Evolutionary conservation across 2,888 invertebrate species (phyloP), one percentile per base, ranked within the genome.

Genomic region (Sinopyrophorus schimmeli): DNA sequence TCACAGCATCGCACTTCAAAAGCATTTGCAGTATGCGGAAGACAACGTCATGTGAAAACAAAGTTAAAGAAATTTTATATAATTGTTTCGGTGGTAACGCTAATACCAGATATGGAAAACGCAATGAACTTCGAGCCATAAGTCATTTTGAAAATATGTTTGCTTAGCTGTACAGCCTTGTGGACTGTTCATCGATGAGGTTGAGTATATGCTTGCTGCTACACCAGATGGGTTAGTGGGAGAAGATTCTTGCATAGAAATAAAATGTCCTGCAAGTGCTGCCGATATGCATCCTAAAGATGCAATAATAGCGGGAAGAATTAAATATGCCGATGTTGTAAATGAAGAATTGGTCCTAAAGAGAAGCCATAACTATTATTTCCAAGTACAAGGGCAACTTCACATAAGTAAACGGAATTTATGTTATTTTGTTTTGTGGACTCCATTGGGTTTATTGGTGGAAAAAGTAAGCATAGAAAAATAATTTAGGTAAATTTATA

Each of bases 181-280:
- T 30, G 50, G 50, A n/a, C 15, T 54, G n/a, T 50, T 50, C 31
- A 41, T 54, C 15, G 46, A 54, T 41, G 6, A 16, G 3, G 31
- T 11, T 3, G 5, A 32, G n/a, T 41, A 41, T 3, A 41, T 21
- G 35, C 14, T 54, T 17, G 49, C 44, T 12, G 46, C 47, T 15
- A 39, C 44, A 9, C 50, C 49, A 16, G 47, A 54, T 40, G 53
- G 53, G 20, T 11, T 50, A 14, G 18, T 49, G 14, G 32, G 35
- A n/a, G 20, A 46, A 11, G 28, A 43, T 16, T 24, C 34, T 7
- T 27, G 42, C 16, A 5, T 48, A 5, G 52, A 52, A 38, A 37
- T 52, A 12, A 52, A 52, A 42, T 52, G 35, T 20, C 52, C 52
- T 9, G 31, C 16, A 9, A 23, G 12, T 28, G 26, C 39, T 24